Evolutionary conservation across 2,797 vertebrate species (phyloP).

Genomic region (Myotis daubentonii): DNA sequence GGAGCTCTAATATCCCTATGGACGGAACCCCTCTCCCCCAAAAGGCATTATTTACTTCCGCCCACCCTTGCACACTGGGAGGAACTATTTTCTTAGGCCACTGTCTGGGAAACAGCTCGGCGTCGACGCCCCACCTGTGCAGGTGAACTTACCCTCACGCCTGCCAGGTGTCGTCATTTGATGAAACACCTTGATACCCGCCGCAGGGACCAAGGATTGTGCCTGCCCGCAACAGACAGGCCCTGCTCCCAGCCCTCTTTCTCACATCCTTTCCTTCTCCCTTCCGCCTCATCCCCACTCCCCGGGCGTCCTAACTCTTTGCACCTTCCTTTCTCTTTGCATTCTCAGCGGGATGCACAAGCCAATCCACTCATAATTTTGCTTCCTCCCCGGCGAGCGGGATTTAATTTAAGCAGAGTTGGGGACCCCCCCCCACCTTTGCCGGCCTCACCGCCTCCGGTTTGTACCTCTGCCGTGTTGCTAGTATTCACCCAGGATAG

Average conservation of each 20-base stretch:
- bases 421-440: not conserved
- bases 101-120: not conserved
- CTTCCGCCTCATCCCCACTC: not conserved
- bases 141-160: not conserved
- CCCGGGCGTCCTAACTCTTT: not conserved
- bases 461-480: not conserved
- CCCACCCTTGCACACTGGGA: not conserved
- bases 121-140: not conserved
- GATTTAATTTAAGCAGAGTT: not conserved
- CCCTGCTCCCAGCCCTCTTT: not conserved
- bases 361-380: not conserved
- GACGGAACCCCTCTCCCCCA: not conserved
- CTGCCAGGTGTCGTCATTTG: not conserved
- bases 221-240: not conserved
- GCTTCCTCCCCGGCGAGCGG: constrained; percentile 48
- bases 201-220: not conserved
- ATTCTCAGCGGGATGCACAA: not conserved
- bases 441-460: not conserved
- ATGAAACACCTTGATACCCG: not conserved
- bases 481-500: not conserved
- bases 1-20: not conserved
- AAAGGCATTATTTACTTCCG: not conserved
- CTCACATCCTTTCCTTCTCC: not conserved
- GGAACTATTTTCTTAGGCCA: not conserved
- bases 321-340: not conserved